Evolutionary conservation across 2,113 vertebrate genomes (phyloP), one percentile per base, ranked within the genome.

Genomic region (Pelobates fuscus): DNA sequence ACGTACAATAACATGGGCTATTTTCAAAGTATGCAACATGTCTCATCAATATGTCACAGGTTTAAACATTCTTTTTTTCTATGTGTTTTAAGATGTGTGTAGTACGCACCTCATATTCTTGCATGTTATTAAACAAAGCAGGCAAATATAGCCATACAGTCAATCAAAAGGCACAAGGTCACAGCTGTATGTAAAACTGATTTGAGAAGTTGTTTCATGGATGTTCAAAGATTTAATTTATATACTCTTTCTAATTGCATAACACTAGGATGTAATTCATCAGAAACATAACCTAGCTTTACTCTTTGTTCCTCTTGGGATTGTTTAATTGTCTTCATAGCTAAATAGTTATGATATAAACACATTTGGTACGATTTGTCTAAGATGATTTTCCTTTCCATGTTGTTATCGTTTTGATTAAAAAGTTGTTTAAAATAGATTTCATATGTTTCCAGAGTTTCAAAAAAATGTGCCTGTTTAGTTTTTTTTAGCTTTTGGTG

Each of bases 181-280:
- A 74, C 71, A 66, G 65, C 49, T 66, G 71, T 63, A 32, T 10
- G 32, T 23, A 32, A 52, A 18, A 3, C 26, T 41, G 14, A 54
- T 18, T 64, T 49, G 29, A 32, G 24, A 73, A 54, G 41, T 18
- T 15, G 52, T 58, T 65, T 12, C 46, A 32, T 54, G 32, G 49
- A 57, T 12, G n/a, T 32, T 37, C 29, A 26, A 27, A 71, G 17
- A 18, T 12, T 20, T 6, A 20, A 10, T 23, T 18, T 23, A 54
- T 72, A 54, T 1, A 10, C 27, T 64, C 26, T 11, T 60, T 57
- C 65, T 65, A 17, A 26, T 66, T 65, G 37, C 65, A 57, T 55
- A 24, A 57, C 49, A 25, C 12, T 52, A 66, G 49, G 32, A 74
- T 43, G 46, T 62, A 63, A 74, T 66, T 66, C 32, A 27, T 58